Conservation (phyloP, 2,797 vertebrate genomes). For the Podarcis siculus region DNA sequence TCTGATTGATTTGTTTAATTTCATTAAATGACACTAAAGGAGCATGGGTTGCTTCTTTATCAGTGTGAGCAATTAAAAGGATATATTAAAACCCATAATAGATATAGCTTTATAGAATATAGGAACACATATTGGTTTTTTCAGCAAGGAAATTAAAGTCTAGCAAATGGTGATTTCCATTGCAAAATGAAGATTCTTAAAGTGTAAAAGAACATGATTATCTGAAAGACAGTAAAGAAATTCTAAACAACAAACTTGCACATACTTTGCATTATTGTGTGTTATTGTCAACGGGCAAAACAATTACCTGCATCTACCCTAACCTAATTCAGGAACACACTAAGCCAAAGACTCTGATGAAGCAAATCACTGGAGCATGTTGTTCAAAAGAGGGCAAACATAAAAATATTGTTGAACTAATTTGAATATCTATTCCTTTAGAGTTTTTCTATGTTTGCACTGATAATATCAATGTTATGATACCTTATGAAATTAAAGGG, state of each 20-base stretch:
- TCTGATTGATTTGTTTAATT: conserved; percentile 80
- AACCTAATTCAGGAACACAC: not conserved
- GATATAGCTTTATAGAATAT: conserved; percentile 51
- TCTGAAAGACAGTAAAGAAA: conserved; percentile 29
- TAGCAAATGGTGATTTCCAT: conserved; percentile 38
- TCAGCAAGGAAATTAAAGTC: conserved; percentile 46
- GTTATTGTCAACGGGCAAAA: not conserved
- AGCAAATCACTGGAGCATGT: conserved; percentile 56
- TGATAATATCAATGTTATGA: not conserved
- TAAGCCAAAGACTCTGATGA: conserved; percentile 30
- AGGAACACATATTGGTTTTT: conserved; percentile 33
- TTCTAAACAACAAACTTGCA: not conserved
- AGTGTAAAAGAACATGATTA: conserved; percentile 3
- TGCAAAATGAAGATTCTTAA: conserved; percentile 32
- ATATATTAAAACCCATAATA: conserved; percentile 49
- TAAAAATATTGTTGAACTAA: not conserved
- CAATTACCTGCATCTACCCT: not conserved
- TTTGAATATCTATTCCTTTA: conserved; percentile 17
- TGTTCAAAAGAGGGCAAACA: conserved; percentile 6
- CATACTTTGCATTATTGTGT: not conserved
- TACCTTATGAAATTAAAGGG: not conserved
- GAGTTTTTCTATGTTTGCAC: conserved; percentile 36
- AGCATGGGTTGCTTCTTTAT: conserved; percentile 52
- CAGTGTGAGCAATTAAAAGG: conserved; percentile 61
- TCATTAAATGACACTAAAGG: conserved; percentile 72